These are phyloP conservation scores for Sternarchorhynchus goeldii DNA, from an alignment of 2,797 vertebrate species.

Conservation along the genomic window DNA sequence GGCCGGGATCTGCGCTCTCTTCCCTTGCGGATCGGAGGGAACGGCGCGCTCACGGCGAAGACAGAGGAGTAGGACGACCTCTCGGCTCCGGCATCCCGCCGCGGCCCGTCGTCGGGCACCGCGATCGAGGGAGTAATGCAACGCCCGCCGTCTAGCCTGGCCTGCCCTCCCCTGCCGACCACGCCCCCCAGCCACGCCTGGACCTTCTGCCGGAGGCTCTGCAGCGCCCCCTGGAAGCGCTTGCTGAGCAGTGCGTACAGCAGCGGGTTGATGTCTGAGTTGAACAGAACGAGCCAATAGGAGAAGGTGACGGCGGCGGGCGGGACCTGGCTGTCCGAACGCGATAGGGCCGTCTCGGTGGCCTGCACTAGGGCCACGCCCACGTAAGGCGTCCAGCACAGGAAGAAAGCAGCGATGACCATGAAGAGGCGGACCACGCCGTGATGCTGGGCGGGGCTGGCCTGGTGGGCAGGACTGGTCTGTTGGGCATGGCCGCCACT, in stretches of 20 bases:
- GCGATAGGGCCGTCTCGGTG: conserved; percentile 70
- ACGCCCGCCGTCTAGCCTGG: conserved; percentile 44
- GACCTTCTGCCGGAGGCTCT: conserved; percentile 71
- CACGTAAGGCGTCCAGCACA: conserved; percentile 83
- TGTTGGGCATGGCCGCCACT: conserved; percentile 30
- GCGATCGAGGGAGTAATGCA: conserved; percentile 50
- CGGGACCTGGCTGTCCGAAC: conserved; percentile 66
- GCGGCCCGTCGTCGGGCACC: conserved; percentile 39
- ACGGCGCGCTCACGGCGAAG: conserved; percentile 66
- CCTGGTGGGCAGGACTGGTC: conserved; percentile 1
- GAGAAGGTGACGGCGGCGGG: conserved; percentile 73
- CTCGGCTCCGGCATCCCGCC: conserved; percentile 43
- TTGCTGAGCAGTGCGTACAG: conserved; percentile 83
- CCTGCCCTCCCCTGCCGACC: conserved; percentile 45
- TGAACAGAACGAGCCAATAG: conserved; percentile 80
- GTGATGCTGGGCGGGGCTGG: conserved; percentile 62
- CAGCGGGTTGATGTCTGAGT: conserved; percentile 82
- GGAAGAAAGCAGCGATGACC: conserved; percentile 78
- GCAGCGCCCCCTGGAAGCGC: conserved; percentile 78
- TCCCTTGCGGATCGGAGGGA: conserved; percentile 54
- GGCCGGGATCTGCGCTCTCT: conserved; percentile 53
- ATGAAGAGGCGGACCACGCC: conserved; percentile 78
- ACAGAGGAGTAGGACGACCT: conserved; percentile 62
- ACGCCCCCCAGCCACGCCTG: conserved; percentile 57
- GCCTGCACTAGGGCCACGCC: conserved; percentile 77